Conservation (phyloP, 2,797 vertebrate genomes). For the Cossypha dichroa region DNA sequence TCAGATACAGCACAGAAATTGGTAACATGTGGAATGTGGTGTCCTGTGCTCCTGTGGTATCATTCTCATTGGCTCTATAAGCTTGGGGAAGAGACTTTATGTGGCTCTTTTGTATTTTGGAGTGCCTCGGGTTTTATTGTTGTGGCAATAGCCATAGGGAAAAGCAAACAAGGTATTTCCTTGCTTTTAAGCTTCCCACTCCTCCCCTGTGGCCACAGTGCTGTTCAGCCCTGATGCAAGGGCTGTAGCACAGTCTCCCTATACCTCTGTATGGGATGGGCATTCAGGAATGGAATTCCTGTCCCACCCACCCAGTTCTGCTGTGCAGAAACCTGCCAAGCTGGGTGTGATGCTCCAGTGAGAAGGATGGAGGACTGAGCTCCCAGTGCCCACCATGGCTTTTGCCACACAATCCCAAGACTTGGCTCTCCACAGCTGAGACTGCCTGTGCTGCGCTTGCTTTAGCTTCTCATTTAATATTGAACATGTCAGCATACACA, state of each 20-base stretch:
- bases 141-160: neutral
- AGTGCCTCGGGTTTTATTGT: neutral
- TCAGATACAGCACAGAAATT: neutral
- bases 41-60: neutral
- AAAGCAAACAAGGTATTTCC: neutral
- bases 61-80: neutral
- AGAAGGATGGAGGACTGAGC: neutral
- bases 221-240: neutral
- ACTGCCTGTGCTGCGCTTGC: neutral
- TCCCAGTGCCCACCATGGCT: neutral
- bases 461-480: neutral
- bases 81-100: neutral
- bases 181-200: neutral
- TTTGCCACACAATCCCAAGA: neutral
- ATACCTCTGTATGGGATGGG: rapidly evolving
- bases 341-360: rapidly evolving
- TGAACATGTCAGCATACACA: neutral
- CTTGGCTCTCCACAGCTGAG: neutral
- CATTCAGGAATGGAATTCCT: neutral
- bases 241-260: rapidly evolving
- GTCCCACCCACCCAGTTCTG: neutral
- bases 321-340: neutral
- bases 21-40: neutral
- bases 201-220: neutral
- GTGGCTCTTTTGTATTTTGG: neutral